Base-by-base conservation (phyloP, 2,888 invertebrate genomes). In the Amphipyra berbera region DNA sequence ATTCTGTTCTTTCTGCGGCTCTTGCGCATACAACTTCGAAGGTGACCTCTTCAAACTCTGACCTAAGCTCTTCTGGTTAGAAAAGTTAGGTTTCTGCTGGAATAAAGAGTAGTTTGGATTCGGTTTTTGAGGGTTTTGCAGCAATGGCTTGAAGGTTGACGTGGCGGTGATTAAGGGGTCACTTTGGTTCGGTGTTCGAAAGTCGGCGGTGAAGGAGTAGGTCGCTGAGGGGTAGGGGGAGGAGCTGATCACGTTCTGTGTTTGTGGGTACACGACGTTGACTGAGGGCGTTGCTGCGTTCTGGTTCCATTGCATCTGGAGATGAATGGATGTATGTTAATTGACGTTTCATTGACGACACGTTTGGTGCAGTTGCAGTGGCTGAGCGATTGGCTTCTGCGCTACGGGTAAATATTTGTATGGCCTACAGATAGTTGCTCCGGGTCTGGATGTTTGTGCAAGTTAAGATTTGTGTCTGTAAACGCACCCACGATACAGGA, bases 201-300 rank as follows among this genome's bases (percentile, higher is more conserved):
- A 97, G 88, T 98, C 97, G 0, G 98, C 97, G 2, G 97, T 97
- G 88, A 98, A 97, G 46, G 97, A 97, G 82, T 97, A 98, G 0
- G 97, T 97, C 35, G 97, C 96, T 45, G 97, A 96, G 0, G 96
- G 95, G 83, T 97, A 97, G 52, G 95, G 89, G 27, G 96, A 95
- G 0, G 97, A 97, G 82, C 96, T 97, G 57, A 97, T 92, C 41
- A 97, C 91, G 77, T 95, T 96, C 68, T 95, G 95, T 37, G 95
- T 93, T 78, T 96, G 96, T 48, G 96, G 96, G 87, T 96, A 96
- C 30, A 96, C 95, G 27, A 96, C 96, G 88, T 96, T 96, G 2
- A 96, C 96, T 0, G 96, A 95, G 0, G 96, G 96, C 0, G 96
- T 84, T 15, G 95, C 82, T 12, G 95, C 90, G 80, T 96, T 96